Evolutionary conservation across 2,888 invertebrate species (phyloP), one percentile per base, ranked within the genome.

Genomic region (Colletes collaris): DNA sequence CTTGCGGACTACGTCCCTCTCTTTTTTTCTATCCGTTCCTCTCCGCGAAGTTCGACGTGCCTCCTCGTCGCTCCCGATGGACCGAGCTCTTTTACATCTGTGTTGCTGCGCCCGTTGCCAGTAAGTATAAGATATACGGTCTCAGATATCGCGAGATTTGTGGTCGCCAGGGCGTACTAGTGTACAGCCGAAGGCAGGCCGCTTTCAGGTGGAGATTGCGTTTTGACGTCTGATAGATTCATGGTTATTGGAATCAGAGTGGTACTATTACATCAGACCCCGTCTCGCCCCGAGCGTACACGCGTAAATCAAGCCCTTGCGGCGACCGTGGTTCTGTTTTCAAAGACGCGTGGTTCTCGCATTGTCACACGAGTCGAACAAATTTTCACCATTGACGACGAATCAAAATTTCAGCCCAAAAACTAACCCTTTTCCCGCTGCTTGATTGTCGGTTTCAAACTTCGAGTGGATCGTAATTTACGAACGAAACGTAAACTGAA

Each of bases 171-270:
- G 84, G 84, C 53, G 71, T 56, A 67, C 27, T 62, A 59, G 7
- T 52, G 50, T 59, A 60, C 74, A 49, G 69, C 73, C 92, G 92
- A 92, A 91, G 91, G 91, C 92, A 90, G 91, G 89, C 93, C 93
- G 93, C 93, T 93, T 90, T 93, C 94, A 86, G 93, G 93, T 94
- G 93, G 93, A 95, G 95, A 95, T 95, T 95, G 95, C 94, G 94
- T 95, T 95, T 95, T 95, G 95, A 95, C 95, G 94, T 94, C 94
- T 96, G 96, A 96, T 96, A 95, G 96, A 96, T 96, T 96, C 96
- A 95, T 96, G 95, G 96, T 95, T 96, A 96, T 96, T 95, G 95
- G 95, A 95, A 95, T 95, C 94, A 94, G 94, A 92, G 90, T 87
- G 90, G 90, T 90, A 88, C 87, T 76, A 75, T 84, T 87, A 81